Evolutionary conservation across 2,888 invertebrate species (phyloP), one percentile per base, ranked within the genome.

Genomic region (Chamaedrilus cognettii): DNA sequence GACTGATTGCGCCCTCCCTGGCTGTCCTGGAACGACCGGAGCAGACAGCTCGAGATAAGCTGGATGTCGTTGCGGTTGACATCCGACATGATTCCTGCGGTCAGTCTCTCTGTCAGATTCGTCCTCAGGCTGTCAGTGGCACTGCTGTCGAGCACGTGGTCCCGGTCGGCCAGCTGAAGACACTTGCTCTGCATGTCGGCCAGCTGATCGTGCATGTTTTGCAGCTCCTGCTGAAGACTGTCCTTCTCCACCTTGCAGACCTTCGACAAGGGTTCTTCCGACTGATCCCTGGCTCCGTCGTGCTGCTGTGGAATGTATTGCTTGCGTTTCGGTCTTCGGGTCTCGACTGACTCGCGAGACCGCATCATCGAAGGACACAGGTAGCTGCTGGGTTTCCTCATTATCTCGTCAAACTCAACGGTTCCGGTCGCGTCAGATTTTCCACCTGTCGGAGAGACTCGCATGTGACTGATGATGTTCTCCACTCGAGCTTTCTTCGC

Each of bases 391-490:
- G n/a, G n/a, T n/a, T n/a, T n/a, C 58, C 31, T 33, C 3, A 15
- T n/a, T 26, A 42, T 55, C 19, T 11, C 42, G 7, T 19, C 42
- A 19, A 42, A 7, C 7, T 5, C 7, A 15, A 7, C 60, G 2
- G 19, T 30, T 4, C 26, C 60, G 11, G n/a, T 33, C 11, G 34
- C 26, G 42, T n/a, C 23, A 23, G 55, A 52, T 7, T 26, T 52
- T 7, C 26, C 26, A 7, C 15, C 11, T 19, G 49, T 62, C 65
- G 77, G 74, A 0, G 76, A 76, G 60, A 78, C 90, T 72, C 94
- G 89, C 92, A 96, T 96, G 74, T 91, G 92, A 75, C 93, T 94
- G 77, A 96, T 93, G 79, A 96, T 96, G 84, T 94, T 94, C 86
- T 96, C 96, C 74, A 96, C 94, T 76, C 96, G 90, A 55, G 94